Percentiles rank a stretch among this genome's conserved stretches.
These are phyloP conservation scores for Aelia acuminata DNA, from an alignment of 2,888 invertebrate species.

Conservation along the genomic window DNA sequence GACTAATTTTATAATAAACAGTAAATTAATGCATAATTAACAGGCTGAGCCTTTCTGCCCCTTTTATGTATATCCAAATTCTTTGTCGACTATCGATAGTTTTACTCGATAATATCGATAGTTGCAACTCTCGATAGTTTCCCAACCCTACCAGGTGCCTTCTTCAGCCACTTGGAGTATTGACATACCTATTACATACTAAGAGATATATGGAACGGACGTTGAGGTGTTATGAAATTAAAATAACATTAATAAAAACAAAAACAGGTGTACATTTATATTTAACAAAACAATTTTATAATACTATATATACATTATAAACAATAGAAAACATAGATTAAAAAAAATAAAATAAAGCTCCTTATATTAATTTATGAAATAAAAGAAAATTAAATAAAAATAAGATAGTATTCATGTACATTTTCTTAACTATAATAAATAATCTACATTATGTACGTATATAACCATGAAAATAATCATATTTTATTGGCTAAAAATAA, in stretches of 20 bases:
- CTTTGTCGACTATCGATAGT: no score
- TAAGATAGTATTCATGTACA: conserved; percentile 30
- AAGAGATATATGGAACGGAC: background rate
- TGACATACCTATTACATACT: no score
- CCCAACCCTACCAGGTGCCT: no score
- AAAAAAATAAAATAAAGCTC: conserved; percentile 33
- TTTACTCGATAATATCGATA: no score
- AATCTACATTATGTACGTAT: conserved; percentile 46
- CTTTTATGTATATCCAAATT: no score
- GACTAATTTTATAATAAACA: no score
- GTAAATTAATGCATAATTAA: no score
- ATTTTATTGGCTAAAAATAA: conserved; percentile 19
- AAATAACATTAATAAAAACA: conserved; percentile 29
- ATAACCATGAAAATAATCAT: conserved; percentile 29
- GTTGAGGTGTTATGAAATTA: background rate
- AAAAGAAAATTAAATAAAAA: conserved; percentile 15
- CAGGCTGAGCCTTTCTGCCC: no score
- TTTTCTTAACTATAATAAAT: conserved; percentile 25
- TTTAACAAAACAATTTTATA: conserved; percentile 49
- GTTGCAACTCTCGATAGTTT: no score
- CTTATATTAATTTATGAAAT: background rate
- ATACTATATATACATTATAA: conserved; percentile 48
- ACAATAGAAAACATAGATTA: conserved; percentile 43
- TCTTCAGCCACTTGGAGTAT: no score
- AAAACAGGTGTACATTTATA: conserved; percentile 33